Evolutionary conservation across 2,888 invertebrate genomes (phyloP).

Genomic region (Ganaspis brasiliensis): DNA sequence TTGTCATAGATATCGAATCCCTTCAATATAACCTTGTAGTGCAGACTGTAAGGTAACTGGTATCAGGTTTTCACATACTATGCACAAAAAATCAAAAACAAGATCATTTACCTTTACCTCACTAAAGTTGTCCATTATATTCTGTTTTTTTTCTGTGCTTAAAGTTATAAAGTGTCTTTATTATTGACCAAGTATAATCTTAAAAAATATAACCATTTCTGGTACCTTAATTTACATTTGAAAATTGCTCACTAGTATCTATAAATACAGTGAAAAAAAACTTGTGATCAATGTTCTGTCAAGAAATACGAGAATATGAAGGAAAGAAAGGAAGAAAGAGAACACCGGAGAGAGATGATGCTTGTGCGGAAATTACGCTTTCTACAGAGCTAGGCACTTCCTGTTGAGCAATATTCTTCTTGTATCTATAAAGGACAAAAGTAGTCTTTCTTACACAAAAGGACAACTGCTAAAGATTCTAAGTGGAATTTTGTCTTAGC

Average conservation of each 20-base stretch:
- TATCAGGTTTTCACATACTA: too few species aligned
- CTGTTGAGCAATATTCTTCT: slow-evolving; percentile 63
- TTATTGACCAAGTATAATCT: too few species aligned
- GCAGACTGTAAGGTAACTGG: too few species aligned
- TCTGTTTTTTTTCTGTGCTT: too few species aligned
- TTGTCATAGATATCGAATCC: too few species aligned
- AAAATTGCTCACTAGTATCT: not conserved
- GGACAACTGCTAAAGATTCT: not conserved
- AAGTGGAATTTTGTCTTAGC: not conserved
- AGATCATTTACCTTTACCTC: too few species aligned
- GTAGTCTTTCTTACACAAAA: slow-evolving; percentile 3
- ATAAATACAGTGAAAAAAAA: slow-evolving; percentile 5
- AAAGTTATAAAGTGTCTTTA: too few species aligned
- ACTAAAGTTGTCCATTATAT: too few species aligned
- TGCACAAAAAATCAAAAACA: too few species aligned
- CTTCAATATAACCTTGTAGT: too few species aligned
- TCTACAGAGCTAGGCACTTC: slow-evolving; percentile 67
- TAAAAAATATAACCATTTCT: too few species aligned
- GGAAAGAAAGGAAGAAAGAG: slow-evolving; percentile 27
- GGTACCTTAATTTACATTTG: too few species aligned
- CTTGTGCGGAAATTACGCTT: slow-evolving; percentile 74
- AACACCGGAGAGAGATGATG: slow-evolving; percentile 62
- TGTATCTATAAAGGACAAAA: slow-evolving; percentile 10
- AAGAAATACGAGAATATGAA: slow-evolving; percentile 41
- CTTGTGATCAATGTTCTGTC: slow-evolving; percentile 64